Evolutionary conservation across 2,888 invertebrate genomes (phyloP), one percentile per base, ranked within the genome.

Genomic region (Lumbricus terrestris): DNA sequence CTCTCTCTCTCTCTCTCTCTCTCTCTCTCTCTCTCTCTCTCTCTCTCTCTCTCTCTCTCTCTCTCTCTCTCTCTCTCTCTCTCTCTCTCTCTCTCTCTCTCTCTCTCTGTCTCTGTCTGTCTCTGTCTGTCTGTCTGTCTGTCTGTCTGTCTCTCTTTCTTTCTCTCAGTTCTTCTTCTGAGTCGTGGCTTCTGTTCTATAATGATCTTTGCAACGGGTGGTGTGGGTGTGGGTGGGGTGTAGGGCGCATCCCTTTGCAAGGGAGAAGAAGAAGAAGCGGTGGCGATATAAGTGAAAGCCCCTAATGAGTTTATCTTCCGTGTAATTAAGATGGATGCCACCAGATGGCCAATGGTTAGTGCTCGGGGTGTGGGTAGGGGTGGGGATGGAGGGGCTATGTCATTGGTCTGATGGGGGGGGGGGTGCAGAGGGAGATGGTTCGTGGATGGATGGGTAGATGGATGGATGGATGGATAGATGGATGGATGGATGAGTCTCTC

Each of bases 21-120:
- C 88, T 90, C 35, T 91, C 88, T 91, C 88, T 90, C 42, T 91
- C 90, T 91, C 88, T 90, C 54, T 90, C 88, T 90, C 42, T 90
- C 88, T 90, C 38, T 89, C 40, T 40, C 8, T 40, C 40, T 40
- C 8, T 40, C 40, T 40, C 8, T 40, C 40, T 40, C 8, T 40
- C 15, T 90, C 34, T 85, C 40, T 89, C 33, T 89, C 82, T 90
- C 35, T 90, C 34, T 91, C 35, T 88, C 33, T 90, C 42, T 91
- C 37, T 91, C n/a, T 89, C 69, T 91, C 37, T 88, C 37, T 42
- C 23, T 89, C 20, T 47, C 23, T 38, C 23, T 89, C 23, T 89
- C 20, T 89, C 29, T 35, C 23, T 42, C 23, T 38, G 6, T 37
- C n/a, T 37, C n/a, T 88, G 6, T 37, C 23, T 35, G 6, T 88